Evolutionary conservation across 2,797 vertebrate genomes (phyloP), one percentile per base, ranked within the genome.

Genomic region (Aplochiton taeniatus): DNA sequence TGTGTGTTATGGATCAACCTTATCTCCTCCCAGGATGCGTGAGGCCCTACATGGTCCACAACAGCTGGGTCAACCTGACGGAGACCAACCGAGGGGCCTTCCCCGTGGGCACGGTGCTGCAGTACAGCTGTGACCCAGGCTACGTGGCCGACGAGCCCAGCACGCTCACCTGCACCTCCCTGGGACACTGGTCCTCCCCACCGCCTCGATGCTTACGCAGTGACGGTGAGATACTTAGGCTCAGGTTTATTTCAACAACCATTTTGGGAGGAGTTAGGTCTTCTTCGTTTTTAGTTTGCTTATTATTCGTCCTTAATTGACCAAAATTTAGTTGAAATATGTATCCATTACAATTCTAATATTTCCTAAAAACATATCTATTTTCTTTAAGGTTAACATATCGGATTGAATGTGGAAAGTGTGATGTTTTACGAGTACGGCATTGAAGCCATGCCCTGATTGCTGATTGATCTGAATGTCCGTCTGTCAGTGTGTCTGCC

Each of bases 401-500:
- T n/a, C n/a, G n/a, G n/a, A n/a, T n/a, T n/a, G n/a, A n/a, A n/a
- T 31, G 31, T 31, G 2, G 31, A 31, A 31, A 31, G 31, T 31
- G 31, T 2, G 31, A 31, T 31, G 6, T 31, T 5, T 42, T 44
- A 16, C 43, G 44, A n/a, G n/a, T 18, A 19, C 3, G 46, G n/a
- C 48, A 46, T 7, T 14, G 45, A 31, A n/a, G 17, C 17, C 8
- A 16, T 61, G 49, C 31, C 19, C 18, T 61, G 17, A 20, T 43
- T 14, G 9, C 14, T 62, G n/a, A 12, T n/a, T 62, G 19, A 1
- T 49, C 11, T 59, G 16, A 54, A 11, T 50, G 56, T 18, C 7
- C 63, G 16, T 61, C 58, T 73, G 14, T 47, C 83, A 97, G 97
- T 93, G 67, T 99, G 97, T 85, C 90, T 91, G 12, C 93, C 93